Evolutionary conservation across 1,140 invertebrate genomes (phyloP), one percentile per base, ranked within the genome.

Genomic region (Portunus trituberculatus): DNA sequence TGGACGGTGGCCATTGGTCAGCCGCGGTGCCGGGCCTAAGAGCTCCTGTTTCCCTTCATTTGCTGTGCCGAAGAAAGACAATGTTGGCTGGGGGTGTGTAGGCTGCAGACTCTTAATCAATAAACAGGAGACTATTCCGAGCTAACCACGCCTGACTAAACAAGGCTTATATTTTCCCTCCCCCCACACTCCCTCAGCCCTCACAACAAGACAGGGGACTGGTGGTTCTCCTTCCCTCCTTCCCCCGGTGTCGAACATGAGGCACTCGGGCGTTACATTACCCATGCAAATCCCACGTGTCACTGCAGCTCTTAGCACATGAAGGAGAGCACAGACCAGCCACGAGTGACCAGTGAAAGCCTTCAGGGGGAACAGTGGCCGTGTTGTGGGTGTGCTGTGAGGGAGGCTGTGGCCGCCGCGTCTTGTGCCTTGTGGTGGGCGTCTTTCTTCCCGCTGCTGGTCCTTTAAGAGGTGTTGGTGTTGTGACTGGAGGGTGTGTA

Each of bases 1-100:
- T 92, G 94, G 94, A 95, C 94, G 94, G 88, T 88, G 48, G 67
- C 83, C 94, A 95, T 95, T 95, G 94, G 94, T 95, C 94, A 95
- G 94, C 83, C n/a, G 90, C 25, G 94, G 90, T 95, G 94, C 90
- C 90, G 91, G 91, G 89, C 29, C 76, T 52, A 67, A 84, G 48
- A 88, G 94, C 84, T 46, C 52, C 86, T 20, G 39, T 48, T 90
- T 39, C 59, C 46, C 88, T 31, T 95, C 90, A 94, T 94, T 94
- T 91, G 32, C 52, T 94, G 89, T 91, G 10, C 52, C 83, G 39
- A 12, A 94, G 93, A 94, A 16, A 32, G 67, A 94, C 82, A 88
- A 91, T 67, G 59, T 32, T 28, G n/a, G 20, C 28, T 45, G 48
- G 86, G 25, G 28, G 67, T 67, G 91, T 67, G 8, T 52, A 20